Evolutionary conservation across 2,888 invertebrate species (phyloP), one percentile per base, ranked within the genome.

Genomic region (Busseola fusca): DNA sequence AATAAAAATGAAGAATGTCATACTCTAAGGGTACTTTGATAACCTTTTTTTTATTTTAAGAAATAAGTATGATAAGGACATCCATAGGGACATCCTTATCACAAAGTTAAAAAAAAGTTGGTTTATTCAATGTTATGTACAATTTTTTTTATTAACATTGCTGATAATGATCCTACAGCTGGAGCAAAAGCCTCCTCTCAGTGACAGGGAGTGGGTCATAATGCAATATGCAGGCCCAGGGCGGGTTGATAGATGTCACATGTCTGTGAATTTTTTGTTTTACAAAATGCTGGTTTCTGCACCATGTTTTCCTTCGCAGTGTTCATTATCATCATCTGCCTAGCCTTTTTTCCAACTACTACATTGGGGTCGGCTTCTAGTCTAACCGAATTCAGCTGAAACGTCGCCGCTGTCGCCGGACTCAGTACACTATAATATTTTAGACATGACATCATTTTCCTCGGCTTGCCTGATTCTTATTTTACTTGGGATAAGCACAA

Each of bases 1-100:
- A 60, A 65, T 48, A 57, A 67, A 57, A 45, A n/a, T n/a, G 1
- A 34, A 27, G 56, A 59, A 56, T 48, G n/a, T 18, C n/a, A 14
- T 14, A n/a, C 42, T 64, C n/a, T 16, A 50, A 45, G 34, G 62
- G 25, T 42, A 52, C n/a, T 45, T 14, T 69, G 63, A 70, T 66
- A 75, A 75, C 25, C 52, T 25, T n/a, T 27, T 62, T 34, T 40
- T 64, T n/a, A 48, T n/a, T 40, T 45, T 14, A 64, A 54, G 25
- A 40, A 62, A 27, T 50, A 30, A 52, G 42, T 37, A 18, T 56
- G 48, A 60, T 66, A 63, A 50, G 18, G n/a, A 50, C 1, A n/a
- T 18, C 9, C 40, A 57, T 25, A 21, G 25, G 30, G 16, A 56
- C 3, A 14, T 30, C 30, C 30, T 34, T 45, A 40, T 40, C 42